A percentile compares a stretch with the other conserved stretches of the same genome.
phyloP scores from a whole-genome alignment of 2,888 invertebrate genomes.

The Helleia helle region DNA sequence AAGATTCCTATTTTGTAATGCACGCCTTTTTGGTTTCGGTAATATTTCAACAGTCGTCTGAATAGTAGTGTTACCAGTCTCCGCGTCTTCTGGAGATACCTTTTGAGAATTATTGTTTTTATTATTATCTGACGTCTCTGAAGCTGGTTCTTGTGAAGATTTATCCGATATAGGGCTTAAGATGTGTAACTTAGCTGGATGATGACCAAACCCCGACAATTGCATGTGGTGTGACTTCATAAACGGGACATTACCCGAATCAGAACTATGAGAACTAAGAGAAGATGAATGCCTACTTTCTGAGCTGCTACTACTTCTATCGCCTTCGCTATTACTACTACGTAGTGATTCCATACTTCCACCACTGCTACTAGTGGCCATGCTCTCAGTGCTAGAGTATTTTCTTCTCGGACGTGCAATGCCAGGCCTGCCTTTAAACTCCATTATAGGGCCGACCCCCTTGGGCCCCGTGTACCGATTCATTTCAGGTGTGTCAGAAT shows the following conservation, averaged over 20 bases:
- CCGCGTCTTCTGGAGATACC: slow-evolving; percentile 80
- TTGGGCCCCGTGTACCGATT: slow-evolving; percentile 71
- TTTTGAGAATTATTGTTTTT: slow-evolving; percentile 85
- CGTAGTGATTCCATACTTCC: slow-evolving; percentile 91
- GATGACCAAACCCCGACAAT: slow-evolving; percentile 80
- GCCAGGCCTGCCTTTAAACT: slow-evolving; percentile 77
- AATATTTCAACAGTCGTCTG: slow-evolving; percentile 65
- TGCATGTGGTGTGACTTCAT: slow-evolving; percentile 76
- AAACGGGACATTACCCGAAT: slow-evolving; percentile 79
- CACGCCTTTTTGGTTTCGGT: slow-evolving; percentile 76
- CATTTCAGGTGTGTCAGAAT: slow-evolving; percentile 70
- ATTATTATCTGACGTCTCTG: slow-evolving; percentile 87
- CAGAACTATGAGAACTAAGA: slow-evolving; percentile 89
- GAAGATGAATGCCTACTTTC: slow-evolving; percentile 89
- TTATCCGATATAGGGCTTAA: slow-evolving; percentile 92
- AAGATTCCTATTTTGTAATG: slow-evolving; percentile 85
- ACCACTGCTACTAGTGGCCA: slow-evolving; percentile 90
- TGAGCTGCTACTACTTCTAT: slow-evolving; percentile 88
- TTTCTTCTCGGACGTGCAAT: slow-evolving; percentile 69
- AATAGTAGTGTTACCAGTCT: slow-evolving; percentile 52
- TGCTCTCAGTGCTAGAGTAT: slow-evolving; percentile 88
- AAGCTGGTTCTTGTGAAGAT: slow-evolving; percentile 89
- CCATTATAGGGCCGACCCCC: slow-evolving; percentile 74
- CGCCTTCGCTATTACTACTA: slow-evolving; percentile 91
- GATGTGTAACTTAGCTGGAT: slow-evolving; percentile 86